These are phyloP conservation scores for Caerostris darwini DNA, from an alignment of 1,140 invertebrate species.

Conservation along the genomic window DNA sequence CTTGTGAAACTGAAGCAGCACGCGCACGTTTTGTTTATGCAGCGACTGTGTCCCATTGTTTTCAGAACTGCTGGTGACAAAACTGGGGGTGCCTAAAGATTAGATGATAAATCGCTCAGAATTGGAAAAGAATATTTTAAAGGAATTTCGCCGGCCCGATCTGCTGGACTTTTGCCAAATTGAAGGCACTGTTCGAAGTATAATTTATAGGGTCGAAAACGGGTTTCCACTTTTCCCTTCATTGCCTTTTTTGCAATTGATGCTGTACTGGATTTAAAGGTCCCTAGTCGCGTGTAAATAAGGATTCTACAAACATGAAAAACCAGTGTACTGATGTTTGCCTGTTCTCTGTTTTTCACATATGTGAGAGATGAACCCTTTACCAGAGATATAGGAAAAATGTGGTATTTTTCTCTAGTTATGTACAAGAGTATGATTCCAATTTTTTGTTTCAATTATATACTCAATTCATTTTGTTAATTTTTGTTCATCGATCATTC, in stretches of 20 bases:
- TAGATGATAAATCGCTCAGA: conserved; percentile 73
- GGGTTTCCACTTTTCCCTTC: neutral
- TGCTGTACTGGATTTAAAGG: neutral
- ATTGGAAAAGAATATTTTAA: conserved; percentile 74
- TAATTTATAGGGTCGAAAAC: conserved; percentile 43
- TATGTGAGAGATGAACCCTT: neutral
- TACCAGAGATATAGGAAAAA: neutral
- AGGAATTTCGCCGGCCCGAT: neutral
- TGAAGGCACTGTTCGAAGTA: conserved; percentile 49
- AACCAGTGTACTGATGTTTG: neutral
- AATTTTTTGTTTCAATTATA: no score
- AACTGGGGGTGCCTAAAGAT: conserved; percentile 46
- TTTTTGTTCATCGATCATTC: no score
- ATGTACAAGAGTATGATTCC: no score
- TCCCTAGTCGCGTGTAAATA: neutral
- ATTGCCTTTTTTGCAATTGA: conserved; percentile 2
- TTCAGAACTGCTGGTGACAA: conserved; percentile 57
- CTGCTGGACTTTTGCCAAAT: conserved; percentile 48
- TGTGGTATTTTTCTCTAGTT: no score
- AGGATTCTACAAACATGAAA: conserved; percentile 34
- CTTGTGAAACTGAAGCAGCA: neutral
- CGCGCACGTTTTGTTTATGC: conserved; percentile 70
- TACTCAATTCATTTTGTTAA: no score
- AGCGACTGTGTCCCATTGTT: neutral
- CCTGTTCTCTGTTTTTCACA: neutral